Evolutionary conservation across 2,888 invertebrate genomes (phyloP).

Genomic region (Sympetrum striolatum): DNA sequence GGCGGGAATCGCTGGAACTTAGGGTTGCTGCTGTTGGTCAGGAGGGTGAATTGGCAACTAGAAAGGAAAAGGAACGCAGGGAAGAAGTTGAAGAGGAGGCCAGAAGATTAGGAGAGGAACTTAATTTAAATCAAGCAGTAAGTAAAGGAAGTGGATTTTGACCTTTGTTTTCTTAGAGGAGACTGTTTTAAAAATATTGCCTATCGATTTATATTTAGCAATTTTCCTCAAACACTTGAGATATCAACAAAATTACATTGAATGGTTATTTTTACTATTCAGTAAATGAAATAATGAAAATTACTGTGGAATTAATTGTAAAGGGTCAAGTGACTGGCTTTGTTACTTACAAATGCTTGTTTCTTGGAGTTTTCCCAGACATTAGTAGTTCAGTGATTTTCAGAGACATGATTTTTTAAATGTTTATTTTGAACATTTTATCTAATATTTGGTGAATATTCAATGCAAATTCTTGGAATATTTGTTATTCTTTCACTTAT

Average conservation of each 20-base stretch:
- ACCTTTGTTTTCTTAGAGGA: neutral
- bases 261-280: too few species aligned
- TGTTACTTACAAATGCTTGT: too few species aligned
- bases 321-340: too few species aligned
- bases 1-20: neutral
- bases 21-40: constrained; percentile 10
- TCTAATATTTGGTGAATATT: too few species aligned
- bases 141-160: neutral
- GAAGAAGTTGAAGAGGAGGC: constrained; percentile 65
- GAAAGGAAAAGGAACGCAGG: constrained; percentile 65
- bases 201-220: neutral
- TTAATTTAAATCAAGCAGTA: neutral
- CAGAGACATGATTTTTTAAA: too few species aligned
- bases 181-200: neutral
- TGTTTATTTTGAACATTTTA: too few species aligned
- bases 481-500: too few species aligned
- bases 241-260: neutral
- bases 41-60: constrained; percentile 13
- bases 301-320: too few species aligned
- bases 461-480: too few species aligned
- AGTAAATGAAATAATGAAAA: too few species aligned
- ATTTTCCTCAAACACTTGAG: neutral
- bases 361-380: too few species aligned
- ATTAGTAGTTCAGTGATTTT: too few species aligned
- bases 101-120: neutral